Evolutionary conservation across 2,113 vertebrate genomes (phyloP).

Genomic region (Sterrhoptilus dennistouni): DNA sequence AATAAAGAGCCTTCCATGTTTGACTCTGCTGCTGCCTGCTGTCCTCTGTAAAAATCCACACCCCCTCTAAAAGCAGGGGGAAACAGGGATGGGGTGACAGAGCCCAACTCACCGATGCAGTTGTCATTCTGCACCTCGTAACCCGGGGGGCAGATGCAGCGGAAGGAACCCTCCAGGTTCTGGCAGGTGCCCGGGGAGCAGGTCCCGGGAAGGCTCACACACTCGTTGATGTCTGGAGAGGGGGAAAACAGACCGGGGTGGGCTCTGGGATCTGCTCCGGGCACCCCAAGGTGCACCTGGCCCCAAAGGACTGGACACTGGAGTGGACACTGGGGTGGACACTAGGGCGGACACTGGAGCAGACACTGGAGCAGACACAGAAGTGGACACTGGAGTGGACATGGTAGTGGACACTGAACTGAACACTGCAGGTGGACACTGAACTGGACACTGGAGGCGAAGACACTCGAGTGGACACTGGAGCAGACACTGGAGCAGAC

Average conservation of each 20-base stretch:
- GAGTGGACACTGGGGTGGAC: background rate
- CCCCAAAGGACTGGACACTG: background rate
- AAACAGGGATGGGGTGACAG: too few species aligned
- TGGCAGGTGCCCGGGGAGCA: slow-evolving; percentile 93
- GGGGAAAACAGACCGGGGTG: background rate
- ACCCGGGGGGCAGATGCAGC: slow-evolving; percentile 89
- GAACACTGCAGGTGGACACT: slow-evolving; percentile 56
- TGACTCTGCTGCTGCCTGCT: too few species aligned
- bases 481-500: background rate
- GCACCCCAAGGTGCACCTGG: background rate
- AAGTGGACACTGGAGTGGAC: too few species aligned
- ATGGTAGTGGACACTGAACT: rapidly evolving
- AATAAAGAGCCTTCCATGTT: too few species aligned
- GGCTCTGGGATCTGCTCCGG: background rate
- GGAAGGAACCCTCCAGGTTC: slow-evolving; percentile 93
- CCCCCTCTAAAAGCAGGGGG: too few species aligned
- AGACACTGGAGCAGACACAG: slow-evolving; percentile 52
- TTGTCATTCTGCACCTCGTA: slow-evolving; percentile 91
- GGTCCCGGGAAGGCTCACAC: slow-evolving; percentile 82
- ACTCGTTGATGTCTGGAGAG: slow-evolving; percentile 88
- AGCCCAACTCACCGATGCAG: slow-evolving; percentile 82
- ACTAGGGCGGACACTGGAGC: rapidly evolving
- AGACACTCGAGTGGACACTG: background rate
- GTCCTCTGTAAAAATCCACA: too few species aligned
- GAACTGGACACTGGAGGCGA: background rate